Evolutionary conservation across 2,113 vertebrate genomes (phyloP), one percentile per base, ranked within the genome.

Genomic region (Esox niger): DNA sequence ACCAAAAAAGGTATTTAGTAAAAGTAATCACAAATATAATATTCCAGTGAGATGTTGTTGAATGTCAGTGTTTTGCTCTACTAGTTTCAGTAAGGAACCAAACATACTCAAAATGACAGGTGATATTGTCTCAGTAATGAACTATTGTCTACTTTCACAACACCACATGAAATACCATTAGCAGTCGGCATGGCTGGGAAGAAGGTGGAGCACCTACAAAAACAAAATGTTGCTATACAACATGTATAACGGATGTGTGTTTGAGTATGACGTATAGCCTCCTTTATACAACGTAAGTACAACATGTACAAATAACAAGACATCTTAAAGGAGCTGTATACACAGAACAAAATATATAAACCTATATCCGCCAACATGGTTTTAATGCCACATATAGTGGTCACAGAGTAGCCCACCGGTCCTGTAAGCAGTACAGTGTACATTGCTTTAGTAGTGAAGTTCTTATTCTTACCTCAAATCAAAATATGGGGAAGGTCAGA

Each of bases 91-190:
- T 32, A 62, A 62, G 29, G 27, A 26, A 52, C 62, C 55, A 66
- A 43, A 69, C 74, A 76, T 62, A 73, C 32, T 77, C 68, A 64
- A 63, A 13, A 27, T 72, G n/a, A 62, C 71, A 30, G 74, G 68
- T 59, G 0, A 21, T 4, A 9, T 52, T 52, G 17, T 17, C 47
- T 52, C n/a, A 52, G 15, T 52, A 49, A 21, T 49, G n/a, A 49
- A 52, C 47, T 52, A 15, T 43, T 43, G 11, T 38, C 35, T 38
- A 43, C 35, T 4, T 43, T 43, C 0, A 43, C 38, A 43, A 43
- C 38, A 43, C 38, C 38, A 43, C 13, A 43, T 38, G 13, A 43
- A 43, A 43, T 43, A 15, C 38, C n/a, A n/a, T n/a, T 4, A 33
- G 32, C 32, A 33, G 32, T 6, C 32, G 5, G 32, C 5, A 4